Evolutionary conservation across 2,797 vertebrate species (phyloP).

Genomic region (Acomys russatus): DNA sequence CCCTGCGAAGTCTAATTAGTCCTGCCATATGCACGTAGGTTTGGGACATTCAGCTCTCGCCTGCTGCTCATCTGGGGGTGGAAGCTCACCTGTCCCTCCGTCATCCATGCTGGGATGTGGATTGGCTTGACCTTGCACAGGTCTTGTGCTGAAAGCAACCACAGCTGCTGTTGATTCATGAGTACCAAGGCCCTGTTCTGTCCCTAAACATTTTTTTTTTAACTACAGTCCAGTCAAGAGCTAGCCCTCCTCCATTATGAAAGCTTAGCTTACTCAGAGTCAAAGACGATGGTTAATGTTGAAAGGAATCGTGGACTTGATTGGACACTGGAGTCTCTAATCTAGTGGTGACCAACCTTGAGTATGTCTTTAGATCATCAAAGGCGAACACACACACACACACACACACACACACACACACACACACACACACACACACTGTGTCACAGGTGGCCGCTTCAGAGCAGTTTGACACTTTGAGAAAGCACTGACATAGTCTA

Average conservation of each 20-base stretch:
- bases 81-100: not conserved
- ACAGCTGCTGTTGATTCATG: not conserved
- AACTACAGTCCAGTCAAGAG: slow-evolving; percentile 33
- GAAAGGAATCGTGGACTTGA: not conserved
- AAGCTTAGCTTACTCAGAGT: not conserved
- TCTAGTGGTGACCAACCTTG: not conserved
- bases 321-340: slow-evolving; percentile 5
- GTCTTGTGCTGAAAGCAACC: not conserved
- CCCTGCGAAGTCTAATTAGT: not conserved
- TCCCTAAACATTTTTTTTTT: slow-evolving; percentile 62
- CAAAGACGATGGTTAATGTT: slow-evolving; percentile 1
- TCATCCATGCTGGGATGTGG: not conserved
- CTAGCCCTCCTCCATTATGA: not conserved
- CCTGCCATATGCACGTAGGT: not conserved
- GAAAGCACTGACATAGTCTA: not conserved
- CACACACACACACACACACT: not conserved
- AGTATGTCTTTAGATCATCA: not conserved
- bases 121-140: not conserved
- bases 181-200: not conserved
- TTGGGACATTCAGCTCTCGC: not conserved
- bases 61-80: not conserved
- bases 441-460: not conserved
- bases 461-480: slow-evolving; percentile 33
- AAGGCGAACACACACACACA: not conserved
- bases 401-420: not conserved